Base-by-base conservation (phyloP, 2,888 invertebrate genomes). In the Drosophila siamana region DNA sequence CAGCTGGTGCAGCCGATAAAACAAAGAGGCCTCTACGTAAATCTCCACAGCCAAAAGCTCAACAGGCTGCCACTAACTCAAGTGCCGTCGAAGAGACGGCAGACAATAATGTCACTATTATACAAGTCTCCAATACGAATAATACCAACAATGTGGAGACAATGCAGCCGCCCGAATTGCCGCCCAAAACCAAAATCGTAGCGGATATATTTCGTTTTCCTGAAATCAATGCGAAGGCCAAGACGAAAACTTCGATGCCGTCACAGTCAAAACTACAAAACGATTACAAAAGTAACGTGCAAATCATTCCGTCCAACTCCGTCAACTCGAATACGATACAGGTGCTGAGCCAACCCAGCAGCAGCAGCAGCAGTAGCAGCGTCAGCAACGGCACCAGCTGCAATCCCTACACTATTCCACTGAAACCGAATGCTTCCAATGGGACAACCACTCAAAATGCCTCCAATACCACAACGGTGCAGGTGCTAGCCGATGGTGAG, bases 21-120 rank as follows among this genome's bases (percentile, higher is more conserved):
- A 75, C 86, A 1, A 84, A 75, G 30, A 78, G 86, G 26, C 70
- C 72, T 11, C 74, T 63, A 22, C 77, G 80, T n/a, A 80, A 86
- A 43, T 78, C 80, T 11, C 63, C 72, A 8, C 84, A 65, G 51
- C 59, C 60, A 4, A 75, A 60, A 36, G 63, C 62, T 0, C 67
- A 65, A 54, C 19, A 13, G 50, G 36, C 59, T 4, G 28, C 69
- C 5, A 24, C 61, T 5, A 69, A 48, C 8, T 44, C 74, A 4
- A 61, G 69, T n/a, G 67, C 51, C 41, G 74, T 66, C 16, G 67
- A 79, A 22, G 81, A 86, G 40, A 38, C 47, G 7, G 50, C 60
- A 16, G 84, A 88, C 41, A 92, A 93, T 0, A 94, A 94, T 71
- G 92, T 94, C 30, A 94, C 94, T 22, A 94, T 94, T 0, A 94